Conservation (phyloP, 2,797 vertebrate genomes). For the Carapus acus region DNA sequence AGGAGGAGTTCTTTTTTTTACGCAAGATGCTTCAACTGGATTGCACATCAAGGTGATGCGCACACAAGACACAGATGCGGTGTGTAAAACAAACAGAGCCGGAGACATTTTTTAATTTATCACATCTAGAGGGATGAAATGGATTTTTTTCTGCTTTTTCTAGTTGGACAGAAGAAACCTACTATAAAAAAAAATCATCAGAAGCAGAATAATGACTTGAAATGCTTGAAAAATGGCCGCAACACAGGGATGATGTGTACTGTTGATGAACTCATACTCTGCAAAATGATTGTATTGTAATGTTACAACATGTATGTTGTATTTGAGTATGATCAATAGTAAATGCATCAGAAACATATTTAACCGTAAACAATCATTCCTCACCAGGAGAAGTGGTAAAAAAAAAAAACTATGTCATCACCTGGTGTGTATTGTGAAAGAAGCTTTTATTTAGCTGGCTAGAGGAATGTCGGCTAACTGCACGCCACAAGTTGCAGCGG, state of each 20-base stretch:
- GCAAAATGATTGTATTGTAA: too few species aligned
- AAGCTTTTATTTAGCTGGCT: too few species aligned
- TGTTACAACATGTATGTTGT: too few species aligned
- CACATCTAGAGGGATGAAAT: neutral
- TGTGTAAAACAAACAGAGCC: neutral
- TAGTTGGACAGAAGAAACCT: neutral
- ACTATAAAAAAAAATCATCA: neutral
- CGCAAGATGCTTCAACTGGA: conserved; percentile 14
- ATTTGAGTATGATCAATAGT: too few species aligned
- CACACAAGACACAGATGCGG: neutral
- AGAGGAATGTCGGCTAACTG: too few species aligned
- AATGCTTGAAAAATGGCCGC: neutral
- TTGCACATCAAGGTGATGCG: neutral
- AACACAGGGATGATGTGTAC: neutral
- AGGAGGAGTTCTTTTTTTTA: conserved; percentile 20
- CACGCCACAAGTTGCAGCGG: too few species aligned
- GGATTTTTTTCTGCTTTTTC: too few species aligned
- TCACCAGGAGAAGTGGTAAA: too few species aligned
- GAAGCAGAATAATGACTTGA: neutral
- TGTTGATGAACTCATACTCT: too few species aligned
- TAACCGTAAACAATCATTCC: too few species aligned
- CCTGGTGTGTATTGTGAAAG: neutral
- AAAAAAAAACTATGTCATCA: conserved; percentile 27
- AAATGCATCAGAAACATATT: too few species aligned
- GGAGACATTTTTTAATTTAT: neutral